A percentile compares a stretch with the other conserved stretches of the same genome.
These are phyloP conservation scores for Epinotia brunnichana DNA, from an alignment of 2,888 invertebrate genomes.

Conservation along the genomic window DNA sequence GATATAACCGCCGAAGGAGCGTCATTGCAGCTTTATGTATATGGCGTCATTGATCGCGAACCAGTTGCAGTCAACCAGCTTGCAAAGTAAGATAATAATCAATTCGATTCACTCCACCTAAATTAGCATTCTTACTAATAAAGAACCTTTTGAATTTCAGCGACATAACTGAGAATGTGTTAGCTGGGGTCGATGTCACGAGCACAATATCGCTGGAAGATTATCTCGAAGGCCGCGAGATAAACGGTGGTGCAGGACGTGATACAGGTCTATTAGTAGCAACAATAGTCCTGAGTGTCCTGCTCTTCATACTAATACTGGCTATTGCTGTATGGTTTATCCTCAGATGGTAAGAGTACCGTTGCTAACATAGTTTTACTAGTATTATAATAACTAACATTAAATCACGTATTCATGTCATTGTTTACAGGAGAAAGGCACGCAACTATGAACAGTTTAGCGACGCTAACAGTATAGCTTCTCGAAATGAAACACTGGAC, in stretches of 20 bases:
- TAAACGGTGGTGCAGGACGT: conserved; percentile 58
- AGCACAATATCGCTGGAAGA: conserved; percentile 70
- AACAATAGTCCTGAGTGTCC: conserved; percentile 71
- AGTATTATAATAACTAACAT: conserved; percentile 44
- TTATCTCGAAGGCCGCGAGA: conserved; percentile 67
- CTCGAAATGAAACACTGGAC: conserved; percentile 58
- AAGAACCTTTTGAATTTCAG: conserved; percentile 57
- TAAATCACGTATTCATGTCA: conserved; percentile 45
- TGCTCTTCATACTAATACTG: conserved; percentile 69
- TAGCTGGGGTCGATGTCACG: conserved; percentile 59
- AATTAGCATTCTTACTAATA: conserved; percentile 35
- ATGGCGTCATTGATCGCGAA: conserved; percentile 67
- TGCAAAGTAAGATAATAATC: conserved; percentile 57
- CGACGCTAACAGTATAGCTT: conserved; percentile 65
- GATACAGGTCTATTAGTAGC: conserved; percentile 70
- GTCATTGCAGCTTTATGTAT: conserved; percentile 68
- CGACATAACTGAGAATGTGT: conserved; percentile 64
- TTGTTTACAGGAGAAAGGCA: conserved; percentile 63
- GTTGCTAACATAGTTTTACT: conserved; percentile 52
- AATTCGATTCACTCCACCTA: conserved; percentile 34
- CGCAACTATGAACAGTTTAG: conserved; percentile 65
- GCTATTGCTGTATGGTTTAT: conserved; percentile 65
- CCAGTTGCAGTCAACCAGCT: conserved; percentile 65
- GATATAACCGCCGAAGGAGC: conserved; percentile 54
- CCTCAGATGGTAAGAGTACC: conserved; percentile 70